Percentiles rank a stretch among this genome's conserved stretches.
These are phyloP conservation scores for Micromys minutus DNA, from an alignment of 2,113 vertebrate species.

Conservation along the genomic window DNA sequence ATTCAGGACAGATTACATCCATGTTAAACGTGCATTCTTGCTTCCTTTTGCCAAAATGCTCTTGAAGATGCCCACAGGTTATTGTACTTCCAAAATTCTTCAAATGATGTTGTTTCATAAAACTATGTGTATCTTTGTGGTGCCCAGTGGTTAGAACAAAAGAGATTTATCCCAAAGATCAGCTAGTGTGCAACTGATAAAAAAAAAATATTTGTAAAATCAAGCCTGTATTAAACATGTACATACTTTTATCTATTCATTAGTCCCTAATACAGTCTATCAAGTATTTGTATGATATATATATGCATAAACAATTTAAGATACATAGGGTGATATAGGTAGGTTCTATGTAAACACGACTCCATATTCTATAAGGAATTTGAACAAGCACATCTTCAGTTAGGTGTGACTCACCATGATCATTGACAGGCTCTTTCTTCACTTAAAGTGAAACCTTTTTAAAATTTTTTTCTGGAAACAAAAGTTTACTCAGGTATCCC, in stretches of 20 bases:
- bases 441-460: too few relatives aligned
- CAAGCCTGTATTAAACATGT: background rate
- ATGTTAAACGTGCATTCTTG: background rate
- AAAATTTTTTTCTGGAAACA: too few relatives aligned
- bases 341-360: too few relatives aligned
- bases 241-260: background rate
- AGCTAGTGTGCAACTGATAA: too few relatives aligned
- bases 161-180: background rate
- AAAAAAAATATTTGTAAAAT: background rate
- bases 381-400: too few relatives aligned
- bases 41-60: background rate
- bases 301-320: too few relatives aligned
- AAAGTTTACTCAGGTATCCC: too few relatives aligned
- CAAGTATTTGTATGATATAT: too few relatives aligned
- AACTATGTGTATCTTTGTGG: too few relatives aligned
- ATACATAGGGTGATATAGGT: too few relatives aligned
- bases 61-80: background rate
- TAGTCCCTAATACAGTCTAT: background rate
- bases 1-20: background rate
- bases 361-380: background rate
- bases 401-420: too few relatives aligned
- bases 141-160: background rate
- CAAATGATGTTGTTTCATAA: background rate
- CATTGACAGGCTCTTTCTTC: too few relatives aligned
- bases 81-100: background rate